phyloP scores from a whole-genome alignment of 2,888 invertebrate genomes.

The Phaonia tiefii region DNA sequence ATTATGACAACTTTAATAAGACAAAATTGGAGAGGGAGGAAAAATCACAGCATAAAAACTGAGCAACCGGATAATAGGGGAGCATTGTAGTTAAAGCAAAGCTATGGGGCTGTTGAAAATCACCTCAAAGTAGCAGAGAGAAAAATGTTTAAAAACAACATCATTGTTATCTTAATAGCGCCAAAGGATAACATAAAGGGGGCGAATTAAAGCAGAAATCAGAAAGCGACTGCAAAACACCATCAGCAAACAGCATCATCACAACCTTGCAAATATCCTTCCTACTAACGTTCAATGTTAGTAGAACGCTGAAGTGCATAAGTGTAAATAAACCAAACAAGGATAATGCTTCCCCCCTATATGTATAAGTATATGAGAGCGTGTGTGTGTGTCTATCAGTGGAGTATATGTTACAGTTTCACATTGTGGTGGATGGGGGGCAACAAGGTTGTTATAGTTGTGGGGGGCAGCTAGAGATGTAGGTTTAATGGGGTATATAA shows the following conservation, averaged over 20 bases:
- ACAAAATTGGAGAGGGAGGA: slow-evolving; percentile 32
- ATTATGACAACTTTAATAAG: slow-evolving; percentile 70
- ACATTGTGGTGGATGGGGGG: too few species aligned
- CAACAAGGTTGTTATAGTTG: too few species aligned
- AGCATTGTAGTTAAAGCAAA: background rate
- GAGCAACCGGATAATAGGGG: background rate
- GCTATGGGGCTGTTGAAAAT: slow-evolving; percentile 10
- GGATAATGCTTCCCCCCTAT: slow-evolving; percentile 17
- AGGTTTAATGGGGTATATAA: slow-evolving; percentile 65
- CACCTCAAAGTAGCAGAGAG: slow-evolving; percentile 8
- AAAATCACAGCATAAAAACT: slow-evolving; percentile 61
- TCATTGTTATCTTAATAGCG: slow-evolving; percentile 53
- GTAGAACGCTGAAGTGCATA: slow-evolving; percentile 41
- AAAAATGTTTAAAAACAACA: slow-evolving; percentile 29
- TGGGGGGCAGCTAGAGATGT: too few species aligned
- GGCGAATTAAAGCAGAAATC: slow-evolving; percentile 35
- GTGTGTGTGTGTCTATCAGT: slow-evolving; percentile 12
- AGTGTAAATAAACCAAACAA: slow-evolving; percentile 59
- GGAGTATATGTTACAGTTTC: slow-evolving; percentile 11
- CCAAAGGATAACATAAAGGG: slow-evolving; percentile 47
- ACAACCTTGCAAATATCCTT: background rate
- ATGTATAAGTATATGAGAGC: too few species aligned
- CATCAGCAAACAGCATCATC: background rate
- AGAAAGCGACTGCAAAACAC: slow-evolving; percentile 10
- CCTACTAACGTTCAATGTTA: slow-evolving; percentile 1